Evolutionary conservation across 2,113 vertebrate species (phyloP).

Genomic region (Microcebus ravelobensis): DNA sequence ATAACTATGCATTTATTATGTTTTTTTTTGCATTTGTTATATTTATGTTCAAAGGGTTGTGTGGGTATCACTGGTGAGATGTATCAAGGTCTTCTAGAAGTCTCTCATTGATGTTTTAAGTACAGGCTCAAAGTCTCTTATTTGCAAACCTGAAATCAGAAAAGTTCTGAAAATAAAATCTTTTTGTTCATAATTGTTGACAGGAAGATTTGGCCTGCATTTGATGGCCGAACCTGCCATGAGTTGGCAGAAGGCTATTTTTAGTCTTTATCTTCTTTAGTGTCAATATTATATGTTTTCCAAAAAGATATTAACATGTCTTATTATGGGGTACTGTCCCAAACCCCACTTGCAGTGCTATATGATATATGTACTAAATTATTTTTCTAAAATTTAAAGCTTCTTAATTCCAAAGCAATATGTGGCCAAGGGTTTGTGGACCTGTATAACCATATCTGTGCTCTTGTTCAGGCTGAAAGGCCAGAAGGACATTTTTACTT

Average conservation of each 20-base stretch:
- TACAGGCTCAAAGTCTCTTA: neutral
- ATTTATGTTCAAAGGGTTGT: neutral
- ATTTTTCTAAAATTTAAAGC: conserved; percentile 30
- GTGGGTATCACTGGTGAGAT: neutral
- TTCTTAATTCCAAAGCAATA: neutral
- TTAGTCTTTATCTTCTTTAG: neutral
- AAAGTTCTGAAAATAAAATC: neutral
- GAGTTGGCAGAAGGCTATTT: neutral
- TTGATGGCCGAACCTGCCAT: neutral
- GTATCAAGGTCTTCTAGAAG: neutral
- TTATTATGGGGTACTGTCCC: neutral
- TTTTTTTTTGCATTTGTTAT: neutral
- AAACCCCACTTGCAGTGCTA: neutral
- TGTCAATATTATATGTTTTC: conserved; percentile 7
- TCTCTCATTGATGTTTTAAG: neutral
- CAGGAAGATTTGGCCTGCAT: neutral
- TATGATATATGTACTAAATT: neutral
- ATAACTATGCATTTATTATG: neutral
- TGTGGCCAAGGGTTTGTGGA: neutral
- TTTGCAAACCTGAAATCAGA: neutral
- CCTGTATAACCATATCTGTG: neutral
- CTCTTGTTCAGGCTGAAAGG: neutral
- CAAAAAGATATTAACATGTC: neutral
- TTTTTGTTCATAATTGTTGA: neutral
- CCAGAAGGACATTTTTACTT: neutral